Base-by-base conservation (phyloP, 2,888 invertebrate genomes). In the Platycheirus rosarum region DNA sequence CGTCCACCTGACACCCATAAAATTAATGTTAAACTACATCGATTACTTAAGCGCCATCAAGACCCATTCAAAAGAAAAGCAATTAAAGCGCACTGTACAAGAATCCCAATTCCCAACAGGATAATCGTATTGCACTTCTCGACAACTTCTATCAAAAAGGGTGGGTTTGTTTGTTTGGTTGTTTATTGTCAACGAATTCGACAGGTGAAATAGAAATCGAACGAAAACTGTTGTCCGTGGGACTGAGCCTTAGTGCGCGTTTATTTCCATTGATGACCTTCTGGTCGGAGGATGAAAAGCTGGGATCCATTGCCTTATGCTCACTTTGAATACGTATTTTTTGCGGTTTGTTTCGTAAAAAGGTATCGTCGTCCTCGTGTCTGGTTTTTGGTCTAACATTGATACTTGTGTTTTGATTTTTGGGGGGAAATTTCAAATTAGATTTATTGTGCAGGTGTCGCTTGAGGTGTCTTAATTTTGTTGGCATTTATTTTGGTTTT, bases 31-130 rank as follows among this genome's bases (percentile, higher is more conserved):
- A 57, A 48, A 65, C 55, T 49, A 35, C 55, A 32, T 7, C 71
- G 78, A 66, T 73, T 73, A 73, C 49, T 51, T 60, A 23, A 73
- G 73, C 78, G 66, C 78, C 66, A 66, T 32, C 57, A 40, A 48
- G n/a, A 46, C 42, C 42, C 20, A 71, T 51, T 48, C 70, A 63
- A 76, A 57, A 65, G 14, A 76, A 75, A 69, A 26, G 20, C n/a
- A n/a, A n/a, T n/a, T n/a, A n/a, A n/a, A n/a, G n/a, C n/a, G n/a
- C n/a, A n/a, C n/a, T n/a, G n/a, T n/a, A n/a, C n/a, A n/a, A n/a
- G n/a, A n/a, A n/a, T n/a, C n/a, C n/a, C n/a, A 37, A 62, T 68
- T 62, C 42, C 32, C 57, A 66, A 40, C 26, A 29, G 48, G 68
- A 74, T 62, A 62, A 60, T 55, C 6, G 2, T 37, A 55, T 73